A percentile compares a stretch with the other conserved stretches of the same genome.
phyloP scores from a whole-genome alignment of 2,797 vertebrate species.

The Macropus fuliginosus region DNA sequence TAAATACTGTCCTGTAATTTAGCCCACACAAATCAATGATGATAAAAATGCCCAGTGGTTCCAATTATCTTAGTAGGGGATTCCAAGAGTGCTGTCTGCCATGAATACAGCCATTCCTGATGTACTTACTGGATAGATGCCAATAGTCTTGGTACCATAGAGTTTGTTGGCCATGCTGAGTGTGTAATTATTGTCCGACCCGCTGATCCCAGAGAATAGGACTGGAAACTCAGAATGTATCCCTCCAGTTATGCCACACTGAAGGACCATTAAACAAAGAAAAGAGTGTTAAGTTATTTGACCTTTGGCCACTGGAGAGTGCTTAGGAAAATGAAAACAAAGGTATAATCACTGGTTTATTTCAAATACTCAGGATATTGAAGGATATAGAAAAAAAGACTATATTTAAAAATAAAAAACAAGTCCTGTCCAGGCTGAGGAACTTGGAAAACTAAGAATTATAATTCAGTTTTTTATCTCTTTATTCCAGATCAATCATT shows the following conservation, averaged over 20 bases:
- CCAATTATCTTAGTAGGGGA: not conserved
- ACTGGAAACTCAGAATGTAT: constrained; percentile 71
- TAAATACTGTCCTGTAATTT: constrained; percentile 24
- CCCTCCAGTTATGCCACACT: constrained; percentile 69
- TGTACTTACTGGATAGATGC: constrained; percentile 79
- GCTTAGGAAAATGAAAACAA: constrained; percentile 33
- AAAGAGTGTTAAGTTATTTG: not conserved
- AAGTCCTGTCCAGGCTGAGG: not conserved
- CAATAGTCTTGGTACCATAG: constrained; percentile 80
- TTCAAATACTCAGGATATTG: not conserved
- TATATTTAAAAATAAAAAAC: not conserved
- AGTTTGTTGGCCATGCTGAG: constrained; percentile 83
- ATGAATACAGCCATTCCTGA: not conserved
- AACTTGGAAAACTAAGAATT: not conserved
- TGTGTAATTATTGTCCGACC: constrained; percentile 55
- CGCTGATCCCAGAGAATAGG: constrained; percentile 80
- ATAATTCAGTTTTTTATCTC: not conserved
- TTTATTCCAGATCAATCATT: not conserved
- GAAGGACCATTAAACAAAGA: constrained; percentile 40
- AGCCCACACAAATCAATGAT: not conserved
- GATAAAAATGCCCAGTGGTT: not conserved
- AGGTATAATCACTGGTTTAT: not conserved
- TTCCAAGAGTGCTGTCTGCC: not conserved
- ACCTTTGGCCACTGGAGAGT: constrained; percentile 20
- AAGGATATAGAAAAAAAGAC: not conserved